phyloP scores from a whole-genome alignment of 2,113 vertebrate species.

The Willisornis vidua region DNA sequence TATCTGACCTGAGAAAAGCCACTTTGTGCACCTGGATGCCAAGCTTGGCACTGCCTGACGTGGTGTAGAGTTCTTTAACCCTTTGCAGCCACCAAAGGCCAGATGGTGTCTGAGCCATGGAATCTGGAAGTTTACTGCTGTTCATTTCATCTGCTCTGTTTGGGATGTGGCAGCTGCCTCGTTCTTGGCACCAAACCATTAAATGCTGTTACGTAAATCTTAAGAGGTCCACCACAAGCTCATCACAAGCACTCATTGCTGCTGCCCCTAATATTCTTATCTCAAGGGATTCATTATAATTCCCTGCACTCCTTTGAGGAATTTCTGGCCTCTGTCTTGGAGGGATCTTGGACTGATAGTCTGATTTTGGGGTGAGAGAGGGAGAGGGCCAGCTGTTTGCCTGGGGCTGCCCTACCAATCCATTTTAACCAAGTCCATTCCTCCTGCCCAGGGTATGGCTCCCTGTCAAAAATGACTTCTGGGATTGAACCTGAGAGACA shows the following conservation, averaged over 20 bases:
- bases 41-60: not conserved
- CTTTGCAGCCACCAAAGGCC: not conserved
- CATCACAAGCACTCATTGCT: not conserved
- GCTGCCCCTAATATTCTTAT: not conserved
- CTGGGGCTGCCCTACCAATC: not conserved
- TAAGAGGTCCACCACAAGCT: not conserved
- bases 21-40: constrained; percentile 38
- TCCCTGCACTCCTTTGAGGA: not conserved
- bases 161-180: not conserved
- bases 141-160: not conserved
- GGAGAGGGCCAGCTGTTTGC: not conserved
- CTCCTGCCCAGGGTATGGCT: not conserved
- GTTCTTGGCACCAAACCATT: not conserved
- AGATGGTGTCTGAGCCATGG: fast-evolving
- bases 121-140: not conserved
- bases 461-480: not conserved
- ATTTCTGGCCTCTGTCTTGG: not conserved
- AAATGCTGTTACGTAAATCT: not conserved
- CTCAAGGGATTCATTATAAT: not conserved
- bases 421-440: fast-evolving
- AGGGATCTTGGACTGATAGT: not conserved
- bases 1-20: constrained; percentile 28
- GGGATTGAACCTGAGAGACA: not conserved
- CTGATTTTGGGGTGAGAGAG: not conserved
- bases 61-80: constrained; percentile 14